Conservation (phyloP, 2,888 invertebrate species). For the Thyatira batis region DNA sequence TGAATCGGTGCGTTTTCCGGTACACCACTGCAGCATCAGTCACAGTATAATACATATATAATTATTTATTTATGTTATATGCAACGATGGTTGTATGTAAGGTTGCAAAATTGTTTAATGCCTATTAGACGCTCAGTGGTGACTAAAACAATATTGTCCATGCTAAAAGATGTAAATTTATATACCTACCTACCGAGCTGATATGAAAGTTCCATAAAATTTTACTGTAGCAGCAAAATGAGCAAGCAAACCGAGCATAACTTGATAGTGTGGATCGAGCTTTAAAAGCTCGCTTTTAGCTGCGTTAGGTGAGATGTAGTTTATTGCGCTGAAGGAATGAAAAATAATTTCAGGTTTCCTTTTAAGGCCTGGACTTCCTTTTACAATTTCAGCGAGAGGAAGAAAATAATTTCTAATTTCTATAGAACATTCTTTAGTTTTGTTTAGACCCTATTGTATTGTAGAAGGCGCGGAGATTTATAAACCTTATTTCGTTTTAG, state of each 20-base stretch:
- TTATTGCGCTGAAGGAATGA: slow-evolving; percentile 1
- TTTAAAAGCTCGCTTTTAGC: slow-evolving; percentile 1
- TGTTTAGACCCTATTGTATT: neutral
- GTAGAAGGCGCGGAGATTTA: neutral
- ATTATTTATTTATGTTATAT: no score
- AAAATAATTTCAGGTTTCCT: slow-evolving; percentile 1
- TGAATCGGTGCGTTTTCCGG: no score
- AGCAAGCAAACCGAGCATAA: neutral
- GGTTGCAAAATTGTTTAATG: no score
- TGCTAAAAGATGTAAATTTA: no score
- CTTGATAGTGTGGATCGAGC: neutral
- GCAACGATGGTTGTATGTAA: no score
- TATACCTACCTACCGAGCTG: no score
- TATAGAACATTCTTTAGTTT: neutral
- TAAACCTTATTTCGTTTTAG: neutral
- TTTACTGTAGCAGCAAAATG: neutral
- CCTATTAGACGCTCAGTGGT: no score
- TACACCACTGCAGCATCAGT: no score
- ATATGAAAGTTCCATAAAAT: neutral
- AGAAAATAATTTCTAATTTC: neutral
- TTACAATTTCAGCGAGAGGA: neutral
- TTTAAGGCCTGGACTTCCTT: neutral
- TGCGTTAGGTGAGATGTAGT: neutral
- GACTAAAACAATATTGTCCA: no score
- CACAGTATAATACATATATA: no score